Percentiles rank a stretch among this genome's conserved stretches.
Conservation (phyloP, 30 jellyfish, hydroid and myxozoan species). For the Cassiopea andromeda region DNA sequence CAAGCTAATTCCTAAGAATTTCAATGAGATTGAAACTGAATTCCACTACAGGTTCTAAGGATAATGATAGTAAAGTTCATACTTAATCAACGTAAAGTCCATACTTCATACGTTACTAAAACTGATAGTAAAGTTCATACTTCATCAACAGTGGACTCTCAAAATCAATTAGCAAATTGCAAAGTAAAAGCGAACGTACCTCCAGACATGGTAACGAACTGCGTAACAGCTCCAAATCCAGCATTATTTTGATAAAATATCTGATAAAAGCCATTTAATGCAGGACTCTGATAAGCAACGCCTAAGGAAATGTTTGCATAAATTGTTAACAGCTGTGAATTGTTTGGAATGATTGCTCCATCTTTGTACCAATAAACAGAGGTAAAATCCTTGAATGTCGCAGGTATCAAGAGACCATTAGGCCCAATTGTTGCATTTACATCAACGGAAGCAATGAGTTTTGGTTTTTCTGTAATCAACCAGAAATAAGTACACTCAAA, state of each 20-base stretch:
- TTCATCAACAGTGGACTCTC: too few species aligned
- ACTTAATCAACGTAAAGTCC: too few species aligned
- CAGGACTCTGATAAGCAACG: slow-evolving; percentile 16
- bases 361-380: slow-evolving; percentile 39
- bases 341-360: slow-evolving; percentile 14
- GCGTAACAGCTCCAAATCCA: slow-evolving; percentile 19
- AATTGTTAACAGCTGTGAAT: slow-evolving; percentile 1
- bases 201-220: background rate
- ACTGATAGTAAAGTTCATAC: too few species aligned
- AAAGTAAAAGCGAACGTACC: background rate
- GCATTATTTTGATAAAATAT: slow-evolving; percentile 22
- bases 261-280: slow-evolving; percentile 26
- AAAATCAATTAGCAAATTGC: too few species aligned
- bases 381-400: background rate
- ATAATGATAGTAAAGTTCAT: too few species aligned
- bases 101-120: too few species aligned
- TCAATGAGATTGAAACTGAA: too few species aligned
- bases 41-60: too few species aligned
- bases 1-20: too few species aligned
- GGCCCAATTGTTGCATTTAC: background rate
- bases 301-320: slow-evolving; percentile 14
- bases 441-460: background rate
- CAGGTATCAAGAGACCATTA: slow-evolving; percentile 11
- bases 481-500: background rate
- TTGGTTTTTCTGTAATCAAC: slow-evolving; percentile 16